Evolutionary conservation across 2,797 vertebrate species (phyloP), one percentile per base, ranked within the genome.

Genomic region (Buphagus erythrorhynchus): DNA sequence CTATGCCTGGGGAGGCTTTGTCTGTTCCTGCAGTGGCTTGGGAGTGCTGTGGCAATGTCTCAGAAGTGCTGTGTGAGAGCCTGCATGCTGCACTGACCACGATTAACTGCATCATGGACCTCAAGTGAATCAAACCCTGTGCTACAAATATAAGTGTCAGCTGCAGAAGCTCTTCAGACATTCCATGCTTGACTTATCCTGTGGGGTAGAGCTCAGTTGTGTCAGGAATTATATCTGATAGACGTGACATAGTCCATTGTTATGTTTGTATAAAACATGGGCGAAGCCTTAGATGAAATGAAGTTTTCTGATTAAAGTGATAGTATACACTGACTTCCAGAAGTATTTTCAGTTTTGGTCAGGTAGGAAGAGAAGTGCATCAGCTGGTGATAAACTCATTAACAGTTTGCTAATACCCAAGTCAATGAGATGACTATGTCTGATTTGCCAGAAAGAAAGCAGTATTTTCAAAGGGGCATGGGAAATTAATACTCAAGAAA

Each of bases 1-100:
- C 54, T 68, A 3, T 68, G 49, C 19, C 38, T 51, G 46, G 5
- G 28, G 9, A 72, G 35, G 35, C 46, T 59, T 28, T 0, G 0
- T 61, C 42, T 76, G 16, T 38, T 69, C 29, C 17, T 59, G 22
- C 29, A 33, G 62, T 15, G 71, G 10, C 35, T 74, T 65, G 84
- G 38, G 42, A 31, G 7, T 62, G 51, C n/a, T 78, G 52, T 69
- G 68, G 69, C n/a, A 20, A 9, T 16, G 28, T 46, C 52, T 78
- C 45, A 75, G 48, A 67, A 57, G 36, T 13, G 61, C 48, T 71
- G 22, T 3, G 1, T 85, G 88, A 62, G 29, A 73, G 24, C 43
- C 36, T 52, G 36, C 31, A 1, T 43, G 36, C 61, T 67, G 45
- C 58, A 10, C 38, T 78, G 49, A 38, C 43, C 26, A 29, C 49